Percentiles rank a stretch among this genome's conserved stretches.
phyloP scores from a whole-genome alignment of 2,113 vertebrate species.

The Promerops cafer region DNA sequence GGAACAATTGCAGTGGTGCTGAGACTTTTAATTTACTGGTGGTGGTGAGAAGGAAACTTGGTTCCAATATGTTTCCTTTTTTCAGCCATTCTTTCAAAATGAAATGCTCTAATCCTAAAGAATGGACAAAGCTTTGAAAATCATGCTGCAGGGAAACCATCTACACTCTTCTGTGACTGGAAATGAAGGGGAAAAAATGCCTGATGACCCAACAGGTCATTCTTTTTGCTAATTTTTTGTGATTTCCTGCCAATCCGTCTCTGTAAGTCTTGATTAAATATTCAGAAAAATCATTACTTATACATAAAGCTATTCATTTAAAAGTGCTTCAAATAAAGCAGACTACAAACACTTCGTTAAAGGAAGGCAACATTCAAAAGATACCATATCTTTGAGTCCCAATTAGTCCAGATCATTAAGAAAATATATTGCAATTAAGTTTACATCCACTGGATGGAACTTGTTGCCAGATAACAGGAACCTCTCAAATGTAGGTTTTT shows the following conservation, averaged over 20 bases:
- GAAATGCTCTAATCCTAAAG: not conserved
- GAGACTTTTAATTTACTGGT: not conserved
- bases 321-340: constrained; percentile 15
- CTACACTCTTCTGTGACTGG: not conserved
- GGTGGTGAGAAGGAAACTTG: not conserved
- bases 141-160: not conserved
- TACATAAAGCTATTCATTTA: constrained; percentile 29
- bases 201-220: not conserved
- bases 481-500: not conserved
- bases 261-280: constrained; percentile 40
- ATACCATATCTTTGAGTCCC: not conserved
- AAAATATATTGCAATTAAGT: constrained; percentile 66
- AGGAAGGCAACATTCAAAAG: constrained; percentile 14
- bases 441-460: constrained; percentile 49
- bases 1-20: not conserved
- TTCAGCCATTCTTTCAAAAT: not conserved
- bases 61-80: not conserved
- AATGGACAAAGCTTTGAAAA: not conserved
- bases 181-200: not conserved
- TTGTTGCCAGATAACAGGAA: constrained; percentile 62
- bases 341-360: constrained; percentile 34
- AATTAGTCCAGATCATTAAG: constrained; percentile 64
- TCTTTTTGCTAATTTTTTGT: not conserved
- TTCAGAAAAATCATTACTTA: constrained; percentile 46
- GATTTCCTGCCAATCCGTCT: not conserved